Evolutionary conservation across 2,888 invertebrate species (phyloP).

Genomic region (Neoitamus cyanurus): DNA sequence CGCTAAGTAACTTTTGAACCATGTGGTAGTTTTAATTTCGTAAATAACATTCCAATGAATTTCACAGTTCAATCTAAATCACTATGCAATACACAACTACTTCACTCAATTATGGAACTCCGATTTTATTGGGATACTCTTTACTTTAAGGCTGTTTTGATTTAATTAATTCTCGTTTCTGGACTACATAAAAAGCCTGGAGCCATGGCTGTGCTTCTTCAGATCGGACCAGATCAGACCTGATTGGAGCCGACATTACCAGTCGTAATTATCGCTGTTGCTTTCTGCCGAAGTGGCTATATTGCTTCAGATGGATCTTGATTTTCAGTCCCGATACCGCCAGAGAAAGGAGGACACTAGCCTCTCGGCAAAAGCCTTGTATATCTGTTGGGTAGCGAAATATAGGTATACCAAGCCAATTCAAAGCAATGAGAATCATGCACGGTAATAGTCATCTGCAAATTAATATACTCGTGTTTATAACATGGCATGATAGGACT

Average conservation of each 20-base stretch:
- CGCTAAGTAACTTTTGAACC: not conserved
- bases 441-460: not conserved
- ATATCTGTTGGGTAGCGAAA: not conserved
- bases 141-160: not conserved
- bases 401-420: not conserved
- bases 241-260: not conserved
- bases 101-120: no score
- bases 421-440: not conserved
- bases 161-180: not conserved
- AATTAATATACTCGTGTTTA: no score
- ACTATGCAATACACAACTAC: no score
- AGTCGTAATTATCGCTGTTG: not conserved
- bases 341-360: not conserved
- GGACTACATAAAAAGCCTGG: not conserved
- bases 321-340: not conserved
- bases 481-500: no score
- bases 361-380: not conserved
- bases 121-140: not conserved
- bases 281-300: not conserved
- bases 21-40: not conserved
- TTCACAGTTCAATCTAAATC: not conserved
- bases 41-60: not conserved
- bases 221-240: not conserved
- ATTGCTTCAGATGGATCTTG: not conserved
- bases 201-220: no score